Evolutionary conservation across 2,888 invertebrate genomes (phyloP).

Genomic region (Miltochrista miniata): DNA sequence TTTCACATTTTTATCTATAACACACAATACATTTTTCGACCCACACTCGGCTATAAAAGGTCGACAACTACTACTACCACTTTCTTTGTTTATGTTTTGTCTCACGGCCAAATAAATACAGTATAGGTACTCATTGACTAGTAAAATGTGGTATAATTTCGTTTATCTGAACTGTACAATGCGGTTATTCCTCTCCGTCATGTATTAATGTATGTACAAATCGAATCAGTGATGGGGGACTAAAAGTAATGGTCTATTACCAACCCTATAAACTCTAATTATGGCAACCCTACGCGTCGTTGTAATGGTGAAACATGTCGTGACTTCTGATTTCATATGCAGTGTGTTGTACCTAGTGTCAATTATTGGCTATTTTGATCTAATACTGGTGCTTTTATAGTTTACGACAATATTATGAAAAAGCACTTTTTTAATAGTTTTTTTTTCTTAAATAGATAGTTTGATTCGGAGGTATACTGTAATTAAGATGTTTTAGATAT

Average conservation of each 20-base stretch:
- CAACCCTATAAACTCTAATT: conserved; percentile 16
- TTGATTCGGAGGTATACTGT: no score
- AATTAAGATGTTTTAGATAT: no score
- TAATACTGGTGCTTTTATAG: conserved; percentile 13
- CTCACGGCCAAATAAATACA: no score
- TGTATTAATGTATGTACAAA: not conserved
- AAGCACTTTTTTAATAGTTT: no score
- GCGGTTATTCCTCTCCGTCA: not conserved
- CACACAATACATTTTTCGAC: no score
- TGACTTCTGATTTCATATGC: conserved; percentile 27
- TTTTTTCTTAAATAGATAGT: no score
- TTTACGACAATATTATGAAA: conserved; percentile 15
- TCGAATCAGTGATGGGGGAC: conserved; percentile 5
- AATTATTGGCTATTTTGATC: conserved; percentile 33
- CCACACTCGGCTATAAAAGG: no score
- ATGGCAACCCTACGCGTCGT: conserved; percentile 21
- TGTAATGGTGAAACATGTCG: conserved; percentile 29
- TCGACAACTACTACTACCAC: no score
- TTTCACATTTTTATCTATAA: no score
- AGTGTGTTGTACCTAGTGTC: conserved; percentile 19
- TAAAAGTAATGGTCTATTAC: not conserved
- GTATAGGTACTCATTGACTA: no score
- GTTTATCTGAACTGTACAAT: not conserved
- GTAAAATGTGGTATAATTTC: not conserved
- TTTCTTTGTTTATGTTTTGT: no score